Conservation (phyloP, 1,140 invertebrate genomes). For the Bombus affinis region DNA sequence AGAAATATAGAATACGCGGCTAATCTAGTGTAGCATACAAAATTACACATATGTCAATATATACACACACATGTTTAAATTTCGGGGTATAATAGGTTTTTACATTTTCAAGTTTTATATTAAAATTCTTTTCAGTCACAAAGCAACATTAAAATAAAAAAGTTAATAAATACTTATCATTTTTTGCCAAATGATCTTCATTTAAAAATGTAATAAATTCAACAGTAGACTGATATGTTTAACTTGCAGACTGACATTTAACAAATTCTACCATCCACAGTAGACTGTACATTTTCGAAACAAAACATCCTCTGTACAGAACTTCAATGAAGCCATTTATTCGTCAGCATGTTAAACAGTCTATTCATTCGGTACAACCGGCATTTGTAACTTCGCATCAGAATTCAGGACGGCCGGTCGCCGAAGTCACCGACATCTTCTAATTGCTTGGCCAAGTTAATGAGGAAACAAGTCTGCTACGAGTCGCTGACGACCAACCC, state of each 20-base stretch:
- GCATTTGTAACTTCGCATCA: neutral
- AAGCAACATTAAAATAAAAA: neutral
- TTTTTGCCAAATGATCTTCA: neutral
- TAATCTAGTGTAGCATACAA: too few species aligned
- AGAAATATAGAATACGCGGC: too few species aligned
- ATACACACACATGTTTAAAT: too few species aligned
- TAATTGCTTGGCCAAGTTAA: constrained; percentile 37
- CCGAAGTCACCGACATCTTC: neutral
- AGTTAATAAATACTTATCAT: neutral
- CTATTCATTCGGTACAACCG: neutral
- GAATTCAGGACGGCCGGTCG: neutral
- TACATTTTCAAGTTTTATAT: neutral
- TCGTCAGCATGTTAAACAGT: neutral
- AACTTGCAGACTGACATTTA: too few species aligned
- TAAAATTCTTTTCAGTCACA: neutral
- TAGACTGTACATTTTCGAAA: neutral
- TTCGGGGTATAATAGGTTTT: too few species aligned
- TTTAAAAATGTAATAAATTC: neutral
- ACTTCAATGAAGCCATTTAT: neutral
- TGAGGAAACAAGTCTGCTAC: constrained; percentile 33
- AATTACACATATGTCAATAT: too few species aligned
- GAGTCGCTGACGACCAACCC: constrained; percentile 46
- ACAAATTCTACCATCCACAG: too few species aligned
- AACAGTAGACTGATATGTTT: neutral
- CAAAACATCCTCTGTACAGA: too few species aligned